Base-by-base conservation (phyloP, 2,888 invertebrate genomes). In the Agonum fuliginosum region DNA sequence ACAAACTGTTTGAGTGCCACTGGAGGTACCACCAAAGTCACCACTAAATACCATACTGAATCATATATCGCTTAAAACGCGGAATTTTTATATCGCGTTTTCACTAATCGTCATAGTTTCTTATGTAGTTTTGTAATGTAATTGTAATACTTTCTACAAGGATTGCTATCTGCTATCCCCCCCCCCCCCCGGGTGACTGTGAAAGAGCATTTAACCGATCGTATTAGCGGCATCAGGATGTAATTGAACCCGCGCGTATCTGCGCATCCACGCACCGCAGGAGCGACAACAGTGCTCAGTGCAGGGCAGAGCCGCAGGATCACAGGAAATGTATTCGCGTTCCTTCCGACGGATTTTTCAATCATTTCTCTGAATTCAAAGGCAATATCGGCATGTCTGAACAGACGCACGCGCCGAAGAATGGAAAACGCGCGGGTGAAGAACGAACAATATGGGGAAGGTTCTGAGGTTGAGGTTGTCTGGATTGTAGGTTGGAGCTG, bases 321-420 rank as follows among this genome's bases (percentile, higher is more conserved):
- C 34, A 20, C 34, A 65, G 37, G 71, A 72, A 70, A 41, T 58
- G 58, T 58, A 73, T 58, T 73, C 73, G 54, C 58, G 70, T 46
- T 41, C 70, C 70, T 58, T 54, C 37, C 37, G 34, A 37, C 17
- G 54, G 73, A 73, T 73, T 73, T 73, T 73, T 73, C 73, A 73
- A 73, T 73, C 73, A 73, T 73, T 73, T 73, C 73, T 58, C 22
- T 54, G 37, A 54, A 73, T 73, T 73, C 73, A 73, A 73, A 73
- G 73, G 73, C 73, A 73, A 73, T 73, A 73, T 73, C 73, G 73
- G 58, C 20, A 73, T 73, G 73, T 70, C 73, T 54, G 73, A 73
- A 58, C 73, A 58, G 41, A 30, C 41, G 48, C 73, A 58, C 70
- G 58, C 22, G 19, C 24, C 5, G 19, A 46, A 46, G 46, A 62